A percentile compares a stretch with the other conserved stretches of the same genome.
Evolutionary conservation across 2,113 vertebrate species (phyloP).

Genomic region (Cricetomys ansorgei): DNA sequence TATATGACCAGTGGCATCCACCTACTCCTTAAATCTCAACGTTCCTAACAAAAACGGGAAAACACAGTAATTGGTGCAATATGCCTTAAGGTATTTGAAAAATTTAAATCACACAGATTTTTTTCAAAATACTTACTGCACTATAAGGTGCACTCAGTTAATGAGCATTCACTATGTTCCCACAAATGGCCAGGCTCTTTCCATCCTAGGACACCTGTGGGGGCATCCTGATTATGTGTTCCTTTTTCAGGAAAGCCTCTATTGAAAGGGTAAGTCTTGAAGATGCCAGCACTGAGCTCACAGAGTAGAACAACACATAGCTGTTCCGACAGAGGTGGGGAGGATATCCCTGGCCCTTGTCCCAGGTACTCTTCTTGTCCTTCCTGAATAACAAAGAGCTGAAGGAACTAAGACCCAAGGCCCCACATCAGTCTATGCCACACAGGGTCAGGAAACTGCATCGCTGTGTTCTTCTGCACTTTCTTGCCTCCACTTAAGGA

Average conservation of each 20-base stretch:
- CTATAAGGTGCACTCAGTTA: neutral
- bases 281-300: neutral
- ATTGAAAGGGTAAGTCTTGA: neutral
- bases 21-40: neutral
- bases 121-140: neutral
- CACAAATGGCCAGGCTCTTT: no score
- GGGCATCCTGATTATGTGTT: neutral
- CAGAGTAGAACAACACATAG: accelerated
- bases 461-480: neutral
- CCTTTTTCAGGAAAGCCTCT: neutral
- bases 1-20: neutral
- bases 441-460: neutral
- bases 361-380: neutral
- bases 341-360: accelerated
- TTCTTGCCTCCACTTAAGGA: neutral
- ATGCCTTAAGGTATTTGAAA: neutral
- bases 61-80: neutral
- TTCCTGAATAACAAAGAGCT: neutral
- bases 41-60: neutral
- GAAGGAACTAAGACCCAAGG: neutral
- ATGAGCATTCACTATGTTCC: neutral
- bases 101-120: neutral
- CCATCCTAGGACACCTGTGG: neutral
- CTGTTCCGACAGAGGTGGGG: neutral
- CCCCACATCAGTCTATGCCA: neutral